These are phyloP conservation scores for Riptortus pedestris DNA, from an alignment of 1,140 invertebrate genomes.

Conservation along the genomic window DNA sequence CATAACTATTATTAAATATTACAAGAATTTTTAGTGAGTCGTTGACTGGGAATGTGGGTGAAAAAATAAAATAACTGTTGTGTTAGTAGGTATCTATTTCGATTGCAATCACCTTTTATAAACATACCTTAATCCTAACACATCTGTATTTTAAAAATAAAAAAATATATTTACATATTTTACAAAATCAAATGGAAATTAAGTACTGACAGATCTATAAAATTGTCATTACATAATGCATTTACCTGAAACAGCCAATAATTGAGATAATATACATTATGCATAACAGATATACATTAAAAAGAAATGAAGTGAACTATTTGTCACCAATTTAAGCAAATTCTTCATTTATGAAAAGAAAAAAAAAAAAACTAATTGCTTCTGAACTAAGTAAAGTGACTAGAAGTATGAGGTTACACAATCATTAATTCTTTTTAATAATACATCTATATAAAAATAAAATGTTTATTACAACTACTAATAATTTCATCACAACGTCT, in stretches of 20 bases:
- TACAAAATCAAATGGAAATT: constrained; percentile 11
- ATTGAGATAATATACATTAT: constrained; percentile 1
- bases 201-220: constrained; percentile 19
- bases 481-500: constrained; percentile 10
- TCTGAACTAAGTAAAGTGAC: constrained; percentile 19
- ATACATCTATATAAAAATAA: constrained; percentile 17
- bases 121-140: constrained; percentile 7
- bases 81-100: constrained; percentile 20
- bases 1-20: too few relatives aligned
- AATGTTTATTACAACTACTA: constrained; percentile 6
- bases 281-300: constrained; percentile 1
- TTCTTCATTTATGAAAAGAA: neutral
- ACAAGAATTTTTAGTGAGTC: too few relatives aligned
- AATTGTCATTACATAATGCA: constrained; percentile 8
- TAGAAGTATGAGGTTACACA: constrained; percentile 20
- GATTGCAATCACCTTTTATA: constrained; percentile 17
- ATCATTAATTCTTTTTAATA: constrained; percentile 14
- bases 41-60: neutral
- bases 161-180: constrained; percentile 10
- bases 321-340: neutral
- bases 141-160: constrained; percentile 12
- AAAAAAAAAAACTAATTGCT: neutral
- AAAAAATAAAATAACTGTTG: constrained; percentile 1
- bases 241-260: neutral
- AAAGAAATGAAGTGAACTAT: neutral